phyloP scores from a whole-genome alignment of 2,113 vertebrate species.

The Laticauda colubrina region DNA sequence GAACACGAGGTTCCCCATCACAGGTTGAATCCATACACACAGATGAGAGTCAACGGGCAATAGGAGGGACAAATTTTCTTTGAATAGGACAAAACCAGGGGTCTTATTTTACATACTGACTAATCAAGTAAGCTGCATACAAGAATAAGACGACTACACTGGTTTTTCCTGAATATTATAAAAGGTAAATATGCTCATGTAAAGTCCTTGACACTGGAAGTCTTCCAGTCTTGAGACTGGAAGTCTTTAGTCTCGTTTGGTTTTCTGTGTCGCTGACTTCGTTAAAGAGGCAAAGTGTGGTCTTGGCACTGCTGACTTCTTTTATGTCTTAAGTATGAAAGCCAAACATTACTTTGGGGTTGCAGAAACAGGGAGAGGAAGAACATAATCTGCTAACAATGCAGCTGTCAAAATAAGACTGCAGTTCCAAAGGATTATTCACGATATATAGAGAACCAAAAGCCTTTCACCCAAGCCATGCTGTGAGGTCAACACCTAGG shows the following conservation, averaged over 20 bases:
- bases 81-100: neutral
- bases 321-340: neutral
- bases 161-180: neutral
- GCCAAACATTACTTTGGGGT: neutral
- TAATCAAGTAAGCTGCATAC: neutral
- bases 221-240: neutral
- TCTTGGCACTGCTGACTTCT: neutral
- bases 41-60: neutral
- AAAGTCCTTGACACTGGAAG: neutral
- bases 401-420: slow-evolving; percentile 36
- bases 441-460: slow-evolving; percentile 14
- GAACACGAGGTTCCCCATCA: neutral
- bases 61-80: neutral
- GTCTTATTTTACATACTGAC: neutral
- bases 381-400: neutral
- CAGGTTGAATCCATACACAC: neutral
- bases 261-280: neutral
- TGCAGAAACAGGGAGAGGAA: neutral
- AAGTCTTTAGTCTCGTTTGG: neutral
- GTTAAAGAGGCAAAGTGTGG: neutral
- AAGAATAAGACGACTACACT: too few species aligned
- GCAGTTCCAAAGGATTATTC: slow-evolving; percentile 17
- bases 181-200: neutral
- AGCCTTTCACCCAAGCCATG: neutral
- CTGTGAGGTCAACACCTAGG: neutral